A percentile compares a stretch with the other conserved stretches of the same genome.
These are phyloP conservation scores for Wiebesia pumilae DNA, from an alignment of 1,140 invertebrate species.

Conservation along the genomic window DNA sequence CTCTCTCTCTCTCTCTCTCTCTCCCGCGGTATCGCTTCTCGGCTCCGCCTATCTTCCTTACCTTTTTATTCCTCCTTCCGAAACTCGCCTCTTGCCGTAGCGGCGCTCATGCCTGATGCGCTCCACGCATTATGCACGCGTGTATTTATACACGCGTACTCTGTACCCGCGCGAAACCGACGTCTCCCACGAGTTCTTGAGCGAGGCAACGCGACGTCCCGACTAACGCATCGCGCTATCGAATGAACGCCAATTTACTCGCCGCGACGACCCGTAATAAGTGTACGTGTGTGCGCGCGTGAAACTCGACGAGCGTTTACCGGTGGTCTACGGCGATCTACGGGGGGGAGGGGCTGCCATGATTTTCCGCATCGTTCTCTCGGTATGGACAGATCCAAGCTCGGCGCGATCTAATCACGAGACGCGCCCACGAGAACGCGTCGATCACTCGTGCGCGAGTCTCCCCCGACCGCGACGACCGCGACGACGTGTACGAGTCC, in stretches of 20 bases:
- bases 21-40: not conserved
- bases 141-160: not conserved
- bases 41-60: not conserved
- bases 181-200: constrained; percentile 13
- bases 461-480: not conserved
- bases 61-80: constrained; percentile 3
- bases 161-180: not conserved
- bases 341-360: no score
- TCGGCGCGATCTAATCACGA: no score
- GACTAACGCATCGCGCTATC: no score
- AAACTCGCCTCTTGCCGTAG: not conserved
- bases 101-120: not conserved
- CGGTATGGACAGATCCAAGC: not conserved
- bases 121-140: not conserved
- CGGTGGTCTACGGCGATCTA: no score
- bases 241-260: constrained; percentile 10
- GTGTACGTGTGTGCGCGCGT: no score
- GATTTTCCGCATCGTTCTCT: no score
- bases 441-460: no score
- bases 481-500: not conserved
- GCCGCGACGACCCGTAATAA: not conserved
- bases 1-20: not conserved
- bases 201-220: not conserved
- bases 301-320: no score
- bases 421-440: not conserved